Conservation (phyloP, 2,797 vertebrate species). For the Xerus rutilus region DNA sequence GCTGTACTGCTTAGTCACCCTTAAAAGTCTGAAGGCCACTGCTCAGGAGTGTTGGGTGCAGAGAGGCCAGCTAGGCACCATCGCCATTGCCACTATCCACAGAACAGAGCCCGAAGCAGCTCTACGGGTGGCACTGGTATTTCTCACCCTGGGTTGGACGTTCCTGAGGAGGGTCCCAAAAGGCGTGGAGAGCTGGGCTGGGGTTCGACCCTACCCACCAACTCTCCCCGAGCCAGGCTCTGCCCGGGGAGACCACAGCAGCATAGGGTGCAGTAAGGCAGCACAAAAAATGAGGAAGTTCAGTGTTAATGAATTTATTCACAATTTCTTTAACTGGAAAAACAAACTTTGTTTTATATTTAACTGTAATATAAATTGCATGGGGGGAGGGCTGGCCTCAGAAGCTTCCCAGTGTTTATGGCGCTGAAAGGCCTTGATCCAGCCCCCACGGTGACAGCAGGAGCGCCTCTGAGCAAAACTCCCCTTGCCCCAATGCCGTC, state of each 20-base stretch:
- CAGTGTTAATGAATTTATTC: neutral
- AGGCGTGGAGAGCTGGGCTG: neutral
- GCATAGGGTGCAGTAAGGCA: neutral
- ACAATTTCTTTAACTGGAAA: neutral
- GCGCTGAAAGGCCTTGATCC: neutral
- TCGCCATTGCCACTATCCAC: neutral
- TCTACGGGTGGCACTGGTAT: too few relatives aligned
- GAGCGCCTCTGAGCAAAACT: neutral
- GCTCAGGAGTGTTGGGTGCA: accelerated
- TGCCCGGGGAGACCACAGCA: accelerated
- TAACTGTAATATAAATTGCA: neutral
- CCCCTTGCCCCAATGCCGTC: neutral
- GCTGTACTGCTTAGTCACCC: neutral
- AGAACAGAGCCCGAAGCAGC: neutral
- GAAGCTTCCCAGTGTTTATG: neutral
- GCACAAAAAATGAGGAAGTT: neutral
- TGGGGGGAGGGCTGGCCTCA: neutral
- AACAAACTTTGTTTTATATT: neutral
- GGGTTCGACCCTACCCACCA: neutral
- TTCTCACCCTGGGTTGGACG: accelerated
- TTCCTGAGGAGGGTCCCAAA: neutral
- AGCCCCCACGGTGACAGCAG: neutral
- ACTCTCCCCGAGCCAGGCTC: neutral
- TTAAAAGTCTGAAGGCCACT: neutral
- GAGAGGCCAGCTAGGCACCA: neutral